phyloP scores from a whole-genome alignment of 2,113 vertebrate genomes.

The Geococcyx californianus region DNA sequence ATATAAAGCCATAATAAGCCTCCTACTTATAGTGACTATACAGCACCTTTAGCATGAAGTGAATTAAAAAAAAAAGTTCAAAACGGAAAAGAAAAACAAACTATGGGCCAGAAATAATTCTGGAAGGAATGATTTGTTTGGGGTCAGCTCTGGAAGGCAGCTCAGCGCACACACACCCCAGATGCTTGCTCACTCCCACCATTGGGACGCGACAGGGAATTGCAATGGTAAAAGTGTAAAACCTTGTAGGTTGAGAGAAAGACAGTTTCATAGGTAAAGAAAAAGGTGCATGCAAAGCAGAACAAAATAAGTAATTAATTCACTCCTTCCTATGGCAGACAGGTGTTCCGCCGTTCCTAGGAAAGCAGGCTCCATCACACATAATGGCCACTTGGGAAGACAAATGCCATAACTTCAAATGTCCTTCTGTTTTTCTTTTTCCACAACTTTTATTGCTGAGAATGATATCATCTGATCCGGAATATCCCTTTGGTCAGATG shows the following conservation, averaged over 20 bases:
- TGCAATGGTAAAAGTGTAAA: background rate
- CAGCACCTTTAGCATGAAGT: background rate
- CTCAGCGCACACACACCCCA: background rate
- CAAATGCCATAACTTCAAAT: rapidly evolving
- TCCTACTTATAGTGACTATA: background rate
- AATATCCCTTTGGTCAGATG: background rate
- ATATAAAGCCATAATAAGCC: background rate
- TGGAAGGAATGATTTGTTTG: background rate
- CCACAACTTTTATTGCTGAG: background rate
- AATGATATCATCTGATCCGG: rapidly evolving
- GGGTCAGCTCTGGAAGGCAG: background rate
- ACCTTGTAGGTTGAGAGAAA: background rate
- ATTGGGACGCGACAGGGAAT: background rate
- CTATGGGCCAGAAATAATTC: background rate
- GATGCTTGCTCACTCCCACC: rapidly evolving
- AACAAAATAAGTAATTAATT: background rate
- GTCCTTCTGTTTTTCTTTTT: background rate
- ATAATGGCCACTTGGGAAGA: rapidly evolving
- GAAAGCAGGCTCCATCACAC: rapidly evolving
- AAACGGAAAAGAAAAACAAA: background rate
- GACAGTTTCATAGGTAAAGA: background rate
- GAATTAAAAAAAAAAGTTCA: background rate
- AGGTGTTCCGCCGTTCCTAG: background rate
- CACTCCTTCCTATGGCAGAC: background rate
- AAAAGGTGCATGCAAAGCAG: rapidly evolving